These are phyloP conservation scores for Erpornis zantholeuca DNA, from an alignment of 2,113 vertebrate species.

Conservation along the genomic window DNA sequence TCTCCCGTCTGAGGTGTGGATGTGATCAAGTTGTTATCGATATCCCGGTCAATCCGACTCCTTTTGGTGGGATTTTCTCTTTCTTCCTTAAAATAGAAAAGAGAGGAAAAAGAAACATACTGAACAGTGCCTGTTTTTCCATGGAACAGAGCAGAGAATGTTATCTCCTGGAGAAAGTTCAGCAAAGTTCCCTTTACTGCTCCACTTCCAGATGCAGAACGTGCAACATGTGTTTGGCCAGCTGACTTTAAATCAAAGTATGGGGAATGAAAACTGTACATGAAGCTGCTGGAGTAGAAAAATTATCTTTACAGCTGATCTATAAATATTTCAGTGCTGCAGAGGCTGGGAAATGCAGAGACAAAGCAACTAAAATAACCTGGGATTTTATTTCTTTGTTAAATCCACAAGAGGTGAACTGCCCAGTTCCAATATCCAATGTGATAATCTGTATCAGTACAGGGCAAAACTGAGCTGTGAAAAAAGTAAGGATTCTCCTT, in stretches of 20 bases:
- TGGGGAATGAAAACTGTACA: not conserved
- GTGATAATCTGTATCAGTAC: fast-evolving
- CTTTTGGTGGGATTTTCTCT: conserved; percentile 90
- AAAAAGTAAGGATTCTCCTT: not conserved
- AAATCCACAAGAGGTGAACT: not conserved
- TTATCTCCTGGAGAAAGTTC: not conserved
- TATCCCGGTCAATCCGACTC: conserved; percentile 86
- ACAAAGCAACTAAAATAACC: not conserved
- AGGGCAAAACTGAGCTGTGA: not conserved
- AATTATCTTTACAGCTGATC: not conserved
- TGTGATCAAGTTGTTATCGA: conserved; percentile 91
- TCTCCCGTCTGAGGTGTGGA: conserved; percentile 85
- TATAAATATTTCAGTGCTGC: not conserved
- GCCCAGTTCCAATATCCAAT: not conserved
- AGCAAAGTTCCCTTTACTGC: not conserved
- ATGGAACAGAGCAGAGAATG: not conserved
- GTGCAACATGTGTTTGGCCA: not conserved
- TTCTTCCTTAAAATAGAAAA: conserved; percentile 81
- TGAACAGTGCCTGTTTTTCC: conserved; percentile 35
- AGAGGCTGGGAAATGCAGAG: not conserved
- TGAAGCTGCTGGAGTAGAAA: not conserved
- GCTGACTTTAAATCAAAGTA: not conserved
- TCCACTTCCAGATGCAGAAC: not conserved
- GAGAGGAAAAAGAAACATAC: not conserved
- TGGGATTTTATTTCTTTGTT: not conserved